Percentiles rank a stretch among this genome's conserved stretches.
Conservation (phyloP, 2,888 invertebrate species). For the Tortricodes alternella region DNA sequence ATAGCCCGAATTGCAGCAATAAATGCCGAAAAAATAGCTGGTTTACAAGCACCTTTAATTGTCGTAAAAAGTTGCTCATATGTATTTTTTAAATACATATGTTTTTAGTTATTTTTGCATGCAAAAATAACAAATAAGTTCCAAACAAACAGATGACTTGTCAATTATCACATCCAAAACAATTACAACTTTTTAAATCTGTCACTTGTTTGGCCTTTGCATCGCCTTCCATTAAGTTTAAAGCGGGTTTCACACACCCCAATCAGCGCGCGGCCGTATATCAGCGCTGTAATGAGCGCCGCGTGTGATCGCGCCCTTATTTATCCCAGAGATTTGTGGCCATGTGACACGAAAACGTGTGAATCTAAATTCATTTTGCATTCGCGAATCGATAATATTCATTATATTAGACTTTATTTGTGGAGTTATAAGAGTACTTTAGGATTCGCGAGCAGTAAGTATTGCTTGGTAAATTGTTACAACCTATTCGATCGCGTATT, state of each 20-base stretch:
- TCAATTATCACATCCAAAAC: constrained; percentile 1
- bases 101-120: too few species aligned
- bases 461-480: not conserved
- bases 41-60: too few species aligned
- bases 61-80: too few species aligned
- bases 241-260: constrained; percentile 49
- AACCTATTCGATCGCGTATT: constrained; percentile 9
- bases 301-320: constrained; percentile 71
- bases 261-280: constrained; percentile 56
- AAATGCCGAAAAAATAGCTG: too few species aligned
- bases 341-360: constrained; percentile 58
- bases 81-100: too few species aligned
- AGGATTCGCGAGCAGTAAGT: not conserved
- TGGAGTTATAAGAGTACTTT: not conserved
- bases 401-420: not conserved
- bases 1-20: too few species aligned
- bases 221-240: constrained; percentile 35
- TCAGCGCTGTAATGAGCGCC: constrained; percentile 69
- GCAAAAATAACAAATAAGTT: not conserved
- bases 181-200: constrained; percentile 22
- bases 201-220: constrained; percentile 32
- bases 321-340: constrained; percentile 70
- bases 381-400: not conserved
- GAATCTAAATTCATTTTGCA: constrained; percentile 26
- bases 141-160: not conserved